Evolutionary conservation across 2,888 invertebrate species (phyloP).

Genomic region (Trichopoda pennipes): DNA sequence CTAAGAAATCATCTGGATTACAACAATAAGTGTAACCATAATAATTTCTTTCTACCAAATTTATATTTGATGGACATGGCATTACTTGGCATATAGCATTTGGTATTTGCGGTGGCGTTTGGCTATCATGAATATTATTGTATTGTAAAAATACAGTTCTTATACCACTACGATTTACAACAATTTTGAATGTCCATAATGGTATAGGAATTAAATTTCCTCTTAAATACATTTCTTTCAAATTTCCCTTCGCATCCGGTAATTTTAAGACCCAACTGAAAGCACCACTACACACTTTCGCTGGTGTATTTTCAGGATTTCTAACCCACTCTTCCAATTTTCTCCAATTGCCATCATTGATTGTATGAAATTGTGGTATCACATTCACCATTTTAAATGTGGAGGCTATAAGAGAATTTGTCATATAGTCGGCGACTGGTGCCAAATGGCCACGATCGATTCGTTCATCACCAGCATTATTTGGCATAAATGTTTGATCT

Average conservation of each 20-base stretch:
- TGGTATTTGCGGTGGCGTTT: slow-evolving; percentile 40
- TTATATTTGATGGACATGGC: slow-evolving; percentile 32
- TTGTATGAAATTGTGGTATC: slow-evolving; percentile 82
- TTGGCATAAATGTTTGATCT: slow-evolving; percentile 47
- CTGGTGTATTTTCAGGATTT: slow-evolving; percentile 71
- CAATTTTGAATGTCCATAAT: slow-evolving; percentile 64
- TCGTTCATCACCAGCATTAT: slow-evolving; percentile 41
- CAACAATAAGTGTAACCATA: slow-evolving; percentile 58
- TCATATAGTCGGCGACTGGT: slow-evolving; percentile 81
- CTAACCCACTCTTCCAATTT: slow-evolving; percentile 80
- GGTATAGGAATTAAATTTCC: slow-evolving; percentile 57
- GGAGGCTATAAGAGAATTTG: slow-evolving; percentile 79
- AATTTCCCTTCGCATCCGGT: slow-evolving; percentile 12
- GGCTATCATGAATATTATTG: slow-evolving; percentile 60
- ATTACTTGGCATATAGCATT: slow-evolving; percentile 6
- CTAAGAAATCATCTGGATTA: slow-evolving; percentile 43
- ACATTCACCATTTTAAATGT: slow-evolving; percentile 82
- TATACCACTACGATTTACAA: slow-evolving; percentile 28
- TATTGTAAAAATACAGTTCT: slow-evolving; percentile 58
- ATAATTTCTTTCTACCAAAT: slow-evolving; percentile 26
- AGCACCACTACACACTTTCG: slow-evolving; percentile 72
- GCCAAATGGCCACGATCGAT: slow-evolving; percentile 81
- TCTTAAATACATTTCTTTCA: slow-evolving; percentile 37
- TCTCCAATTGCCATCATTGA: slow-evolving; percentile 83
- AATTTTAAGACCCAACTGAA: slow-evolving; percentile 37